Base-by-base conservation (phyloP, 1,140 invertebrate species). In the Drosophila guanche region DNA sequence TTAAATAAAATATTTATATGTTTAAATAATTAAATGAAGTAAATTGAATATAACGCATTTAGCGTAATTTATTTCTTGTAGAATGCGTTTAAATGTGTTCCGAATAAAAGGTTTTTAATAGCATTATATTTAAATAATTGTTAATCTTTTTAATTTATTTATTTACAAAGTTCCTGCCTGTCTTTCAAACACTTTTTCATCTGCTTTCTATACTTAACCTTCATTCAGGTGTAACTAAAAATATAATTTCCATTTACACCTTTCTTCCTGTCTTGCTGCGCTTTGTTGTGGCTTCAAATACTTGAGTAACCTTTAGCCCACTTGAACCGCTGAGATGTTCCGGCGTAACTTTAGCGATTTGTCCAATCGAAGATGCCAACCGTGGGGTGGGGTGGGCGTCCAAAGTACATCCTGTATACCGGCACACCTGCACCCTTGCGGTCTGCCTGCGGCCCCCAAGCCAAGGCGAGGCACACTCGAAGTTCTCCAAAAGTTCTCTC, bases 401-500 rank as follows among this genome's bases (percentile, higher is more conserved):
- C 50, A 60, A 56, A 78, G 72, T 66, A 84, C 71, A 83, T 81
- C 80, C 79, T 84, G 80, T 62, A 70, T 48, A 59, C 56, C 56
- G 42, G 27, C 40, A 57, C 53, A 53, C 20, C 12, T 27, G 12
- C 16, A 47, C 33, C 3, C 8, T 12, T 29, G 52, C 23, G 33
- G 59, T 58, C 43, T 66, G 54, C 22, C 40, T 16, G 40, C 33
- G 12, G 7, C 42, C 33, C 40, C 40, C 42, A 41, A 29, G 16
- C 20, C 46, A 14, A 20, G 37, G 8, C 27, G 6, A 7, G 29
- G 20, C 55, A 37, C 43, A 37, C 27, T 46, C 23, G 55, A 73
- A 78, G 75, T 63, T 78, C 48, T 46, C 63, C 50, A 68, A 67
- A 72, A 37, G 10, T 37, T 37, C 68, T 45, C 29, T 37, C 68